Conservation (phyloP, 1,140 invertebrate genomes). For the Lethrus apterus region DNA sequence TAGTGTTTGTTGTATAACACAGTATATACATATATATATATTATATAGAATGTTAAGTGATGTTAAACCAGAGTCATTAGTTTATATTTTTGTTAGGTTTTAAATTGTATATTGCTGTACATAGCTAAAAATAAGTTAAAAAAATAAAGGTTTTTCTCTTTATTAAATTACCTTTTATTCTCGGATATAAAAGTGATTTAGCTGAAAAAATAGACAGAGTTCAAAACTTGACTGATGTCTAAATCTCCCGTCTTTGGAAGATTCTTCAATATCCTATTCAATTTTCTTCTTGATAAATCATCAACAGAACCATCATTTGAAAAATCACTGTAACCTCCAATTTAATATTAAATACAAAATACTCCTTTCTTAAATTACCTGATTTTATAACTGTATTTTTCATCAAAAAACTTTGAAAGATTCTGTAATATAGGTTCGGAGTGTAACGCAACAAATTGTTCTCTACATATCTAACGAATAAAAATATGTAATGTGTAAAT, state of each 20-base stretch:
- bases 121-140: constrained; percentile 7
- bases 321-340: constrained; percentile 47
- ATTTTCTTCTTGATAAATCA: constrained; percentile 50
- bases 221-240: constrained; percentile 63
- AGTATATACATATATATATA: too few species aligned
- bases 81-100: constrained; percentile 1
- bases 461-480: constrained; percentile 88
- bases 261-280: constrained; percentile 53
- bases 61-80: not conserved
- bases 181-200: constrained; percentile 32
- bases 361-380: constrained; percentile 43
- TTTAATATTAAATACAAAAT: not conserved
- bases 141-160: constrained; percentile 3
- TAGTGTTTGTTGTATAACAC: too few species aligned
- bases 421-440: constrained; percentile 87
- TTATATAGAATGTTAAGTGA: too few species aligned
- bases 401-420: constrained; percentile 67
- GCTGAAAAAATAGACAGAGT: constrained; percentile 80
- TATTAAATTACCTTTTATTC: constrained; percentile 5
- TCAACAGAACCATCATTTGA: constrained; percentile 44
- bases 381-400: constrained; percentile 56
- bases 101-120: constrained; percentile 13
- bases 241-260: constrained; percentile 69
- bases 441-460: constrained; percentile 94
- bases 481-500: not conserved